Evolutionary conservation across 1,140 invertebrate species (phyloP), one percentile per base, ranked within the genome.

Genomic region (Chrysomallon squamiferum): DNA sequence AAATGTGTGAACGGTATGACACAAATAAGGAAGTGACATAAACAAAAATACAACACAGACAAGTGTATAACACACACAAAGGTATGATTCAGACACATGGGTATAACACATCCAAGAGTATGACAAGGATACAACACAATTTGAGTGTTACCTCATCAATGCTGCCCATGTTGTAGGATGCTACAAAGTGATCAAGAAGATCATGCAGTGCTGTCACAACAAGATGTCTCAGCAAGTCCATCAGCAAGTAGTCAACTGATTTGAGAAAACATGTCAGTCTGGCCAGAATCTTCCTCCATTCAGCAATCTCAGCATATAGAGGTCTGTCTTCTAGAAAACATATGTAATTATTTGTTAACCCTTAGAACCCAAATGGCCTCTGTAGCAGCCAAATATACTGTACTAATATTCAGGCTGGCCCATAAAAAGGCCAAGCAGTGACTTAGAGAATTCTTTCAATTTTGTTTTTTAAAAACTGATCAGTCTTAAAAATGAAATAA

Each of bases 251-350:
- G 61, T 85, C 83, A 9, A 85, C 68, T 20, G 74, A 72, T 54
- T 72, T 66, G 27, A 85, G 72, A 67, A 85, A 85, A 32, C 79
- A 74, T 7, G 80, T 68, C 56, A 85, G 67, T 18, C 84, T 68
- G 6, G 72, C 66, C 18, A 85, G 63, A 41, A 85, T 80, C 67
- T 81, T 82, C n/a, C 84, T 66, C 84, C 83, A 84, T 62, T 84
- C 82, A 11, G 81, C 78, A 54, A 84, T 80, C 65, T 84, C 77
- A 18, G 83, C 78, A 72, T 83, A 85, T 49, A 79, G 71, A 29
- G 84, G 84, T 45, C 76, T 82, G 29, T 70, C 68, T 59, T 59
- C 76, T 76, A 58, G 35, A 65, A 66, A 30, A 29, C 35, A 35
- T 32, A 33, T 13, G 3, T 25, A 50, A 25, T 33, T 15, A 68